Conservation (phyloP, 2,113 vertebrate species). For the Donacobius atricapilla region DNA sequence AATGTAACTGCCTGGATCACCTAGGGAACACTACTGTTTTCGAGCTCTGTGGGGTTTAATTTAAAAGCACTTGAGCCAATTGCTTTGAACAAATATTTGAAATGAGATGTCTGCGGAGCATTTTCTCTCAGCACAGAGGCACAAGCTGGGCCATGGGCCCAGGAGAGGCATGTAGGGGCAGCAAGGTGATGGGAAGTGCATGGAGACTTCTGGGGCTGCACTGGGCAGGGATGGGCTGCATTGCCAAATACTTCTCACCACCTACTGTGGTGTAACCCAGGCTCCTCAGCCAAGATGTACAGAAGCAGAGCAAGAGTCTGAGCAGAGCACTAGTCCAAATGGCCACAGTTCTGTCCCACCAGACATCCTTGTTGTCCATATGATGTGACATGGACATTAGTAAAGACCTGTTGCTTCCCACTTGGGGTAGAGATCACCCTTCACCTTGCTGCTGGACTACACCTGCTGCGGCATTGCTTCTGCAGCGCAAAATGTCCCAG, state of each 20-base stretch:
- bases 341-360: neutral
- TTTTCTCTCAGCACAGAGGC: neutral
- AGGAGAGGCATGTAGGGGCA: neutral
- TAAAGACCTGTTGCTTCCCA: neutral
- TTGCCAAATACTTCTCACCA: neutral
- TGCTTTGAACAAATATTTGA: neutral
- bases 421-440: neutral
- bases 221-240: neutral
- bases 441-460: neutral
- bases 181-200: neutral
- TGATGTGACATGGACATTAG: neutral
- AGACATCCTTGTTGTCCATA: neutral
- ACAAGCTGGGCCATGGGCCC: neutral
- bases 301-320: neutral
- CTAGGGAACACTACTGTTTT: neutral
- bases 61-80: constrained; percentile 3
- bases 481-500: neutral
- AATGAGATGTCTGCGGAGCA: neutral
- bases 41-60: neutral
- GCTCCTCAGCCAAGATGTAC: neutral
- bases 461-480: neutral
- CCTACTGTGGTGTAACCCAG: neutral
- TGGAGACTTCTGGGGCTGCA: neutral
- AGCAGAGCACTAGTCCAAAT: neutral
- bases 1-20: neutral